Evolutionary conservation across 2,797 vertebrate species (phyloP).

Genomic region (Cynopterus sphinx): DNA sequence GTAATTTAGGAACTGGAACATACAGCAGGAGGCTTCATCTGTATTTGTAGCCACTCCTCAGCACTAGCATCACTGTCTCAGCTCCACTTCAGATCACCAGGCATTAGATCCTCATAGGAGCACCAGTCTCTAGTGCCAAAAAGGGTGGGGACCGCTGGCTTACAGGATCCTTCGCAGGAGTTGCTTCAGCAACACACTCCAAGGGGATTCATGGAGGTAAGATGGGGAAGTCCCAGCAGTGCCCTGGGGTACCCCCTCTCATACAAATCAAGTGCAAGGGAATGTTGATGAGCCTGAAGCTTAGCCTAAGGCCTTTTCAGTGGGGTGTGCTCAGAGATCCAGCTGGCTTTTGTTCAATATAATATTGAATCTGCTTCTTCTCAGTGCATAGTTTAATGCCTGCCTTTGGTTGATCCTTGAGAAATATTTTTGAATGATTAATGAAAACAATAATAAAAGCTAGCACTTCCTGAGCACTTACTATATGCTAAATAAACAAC

Average conservation of each 20-base stretch:
- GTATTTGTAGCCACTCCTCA: too few species aligned
- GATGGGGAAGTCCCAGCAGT: neutral
- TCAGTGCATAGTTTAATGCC: neutral
- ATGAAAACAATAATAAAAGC: neutral
- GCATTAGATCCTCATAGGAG: too few species aligned
- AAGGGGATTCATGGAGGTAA: neutral
- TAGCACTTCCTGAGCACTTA: neutral
- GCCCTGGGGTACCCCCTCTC: neutral
- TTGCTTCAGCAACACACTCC: neutral
- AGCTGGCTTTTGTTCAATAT: fast-evolving
- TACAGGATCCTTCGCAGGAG: neutral
- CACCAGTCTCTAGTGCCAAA: too few species aligned
- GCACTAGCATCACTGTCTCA: too few species aligned
- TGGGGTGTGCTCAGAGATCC: neutral
- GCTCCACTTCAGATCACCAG: too few species aligned
- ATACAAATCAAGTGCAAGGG: neutral
- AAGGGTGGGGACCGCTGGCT: neutral
- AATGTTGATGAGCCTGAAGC: too few species aligned
- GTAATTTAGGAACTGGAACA: too few species aligned
- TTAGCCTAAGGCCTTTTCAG: neutral
- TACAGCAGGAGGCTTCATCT: too few species aligned
- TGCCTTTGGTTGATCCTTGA: neutral
- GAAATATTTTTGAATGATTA: neutral
- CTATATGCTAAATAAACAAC: neutral
- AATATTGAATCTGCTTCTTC: neutral